Percentiles rank a stretch among this genome's conserved stretches.
Evolutionary conservation across 2,888 invertebrate genomes (phyloP).

Genomic region (Oegoconia quadripuncta): DNA sequence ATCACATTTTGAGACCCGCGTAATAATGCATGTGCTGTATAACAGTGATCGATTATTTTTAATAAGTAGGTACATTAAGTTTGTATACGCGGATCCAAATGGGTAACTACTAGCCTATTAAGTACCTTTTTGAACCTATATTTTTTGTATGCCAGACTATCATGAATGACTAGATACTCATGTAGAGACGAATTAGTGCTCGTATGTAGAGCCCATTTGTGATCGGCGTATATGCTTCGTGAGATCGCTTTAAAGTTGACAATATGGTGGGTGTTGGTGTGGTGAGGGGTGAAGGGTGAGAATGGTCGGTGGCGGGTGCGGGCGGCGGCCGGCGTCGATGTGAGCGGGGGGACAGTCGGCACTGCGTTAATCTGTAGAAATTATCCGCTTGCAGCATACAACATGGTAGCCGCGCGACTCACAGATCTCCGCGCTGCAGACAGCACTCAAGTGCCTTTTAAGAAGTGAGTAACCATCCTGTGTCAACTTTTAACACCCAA

Average conservation of each 20-base stretch:
- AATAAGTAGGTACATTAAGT: too few species aligned
- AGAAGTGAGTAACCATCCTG: conserved; percentile 87
- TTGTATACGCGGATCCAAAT: too few species aligned
- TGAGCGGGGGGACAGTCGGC: conserved; percentile 36
- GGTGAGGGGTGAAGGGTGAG: conserved; percentile 22
- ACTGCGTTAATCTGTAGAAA: conserved; percentile 80
- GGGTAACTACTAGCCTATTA: too few species aligned
- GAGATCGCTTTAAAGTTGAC: conserved; percentile 48
- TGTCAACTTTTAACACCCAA: neutral
- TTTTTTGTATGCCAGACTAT: too few species aligned
- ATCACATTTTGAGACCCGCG: too few species aligned
- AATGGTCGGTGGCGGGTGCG: conserved; percentile 27
- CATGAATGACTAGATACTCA: too few species aligned
- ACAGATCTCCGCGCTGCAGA: conserved; percentile 95
- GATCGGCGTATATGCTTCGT: too few species aligned
- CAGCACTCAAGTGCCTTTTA: conserved; percentile 98
- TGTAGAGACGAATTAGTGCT: too few species aligned
- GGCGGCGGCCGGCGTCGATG: conserved; percentile 28
- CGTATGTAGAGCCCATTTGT: too few species aligned
- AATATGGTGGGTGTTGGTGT: conserved; percentile 68
- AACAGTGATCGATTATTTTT: too few species aligned
- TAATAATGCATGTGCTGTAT: too few species aligned
- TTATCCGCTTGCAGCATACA: conserved; percentile 94
- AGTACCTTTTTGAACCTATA: too few species aligned
- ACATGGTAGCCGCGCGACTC: conserved; percentile 98